Conservation (phyloP, 2,113 vertebrate species). For the Lepus timidus region DNA sequence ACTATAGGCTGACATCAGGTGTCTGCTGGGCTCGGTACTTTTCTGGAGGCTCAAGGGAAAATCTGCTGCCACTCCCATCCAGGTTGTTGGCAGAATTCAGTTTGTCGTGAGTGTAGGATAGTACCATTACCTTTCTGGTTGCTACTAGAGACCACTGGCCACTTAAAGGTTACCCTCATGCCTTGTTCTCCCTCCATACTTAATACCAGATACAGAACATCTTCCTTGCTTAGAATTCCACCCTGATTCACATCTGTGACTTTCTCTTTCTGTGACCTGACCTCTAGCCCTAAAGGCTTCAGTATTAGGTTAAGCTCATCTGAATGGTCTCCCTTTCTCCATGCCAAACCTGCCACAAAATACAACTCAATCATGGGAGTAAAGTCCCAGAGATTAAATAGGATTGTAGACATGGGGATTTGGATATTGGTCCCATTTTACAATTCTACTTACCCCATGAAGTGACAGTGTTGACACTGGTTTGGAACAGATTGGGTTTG, state of each 20-base stretch:
- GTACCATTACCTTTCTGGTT: neutral
- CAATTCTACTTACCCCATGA: neutral
- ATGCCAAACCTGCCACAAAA: neutral
- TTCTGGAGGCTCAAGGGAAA: neutral
- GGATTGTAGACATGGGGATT: neutral
- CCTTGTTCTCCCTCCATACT: neutral
- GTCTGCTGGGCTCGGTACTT: neutral
- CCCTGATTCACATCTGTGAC: neutral
- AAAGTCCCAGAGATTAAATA: neutral
- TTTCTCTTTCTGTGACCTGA: neutral
- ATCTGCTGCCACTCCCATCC: neutral
- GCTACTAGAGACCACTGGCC: accelerated
- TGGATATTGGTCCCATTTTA: neutral
- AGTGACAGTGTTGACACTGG: neutral
- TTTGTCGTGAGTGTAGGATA: neutral
- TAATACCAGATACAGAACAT: neutral
- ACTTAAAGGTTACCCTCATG: neutral
- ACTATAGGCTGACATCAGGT: neutral
- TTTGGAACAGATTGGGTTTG: neutral
- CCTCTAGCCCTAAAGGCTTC: neutral
- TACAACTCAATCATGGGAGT: neutral
- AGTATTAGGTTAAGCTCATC: neutral
- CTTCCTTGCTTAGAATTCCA: neutral
- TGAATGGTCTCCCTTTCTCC: neutral
- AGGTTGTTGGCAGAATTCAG: neutral